Evolutionary conservation across 2,888 invertebrate species (phyloP).

Genomic region (Phortica magna): DNA sequence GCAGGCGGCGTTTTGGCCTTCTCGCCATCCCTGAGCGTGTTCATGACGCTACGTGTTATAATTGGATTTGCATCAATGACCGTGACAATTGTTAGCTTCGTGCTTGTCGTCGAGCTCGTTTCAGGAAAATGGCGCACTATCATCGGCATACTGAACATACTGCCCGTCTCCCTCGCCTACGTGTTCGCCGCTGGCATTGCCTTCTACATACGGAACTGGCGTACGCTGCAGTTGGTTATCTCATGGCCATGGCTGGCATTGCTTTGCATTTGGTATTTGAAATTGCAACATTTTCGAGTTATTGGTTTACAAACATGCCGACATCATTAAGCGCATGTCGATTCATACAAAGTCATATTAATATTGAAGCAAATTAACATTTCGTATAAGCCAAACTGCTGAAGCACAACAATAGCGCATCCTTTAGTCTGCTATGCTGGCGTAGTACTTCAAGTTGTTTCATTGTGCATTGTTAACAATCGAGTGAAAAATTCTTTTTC

Average conservation of each 20-base stretch:
- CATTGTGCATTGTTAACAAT: not conserved
- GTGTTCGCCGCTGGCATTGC: constrained; percentile 82
- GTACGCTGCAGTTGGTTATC: constrained; percentile 79
- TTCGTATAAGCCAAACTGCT: no score
- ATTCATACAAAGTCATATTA: no score
- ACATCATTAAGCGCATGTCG: no score
- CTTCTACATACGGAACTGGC: constrained; percentile 82
- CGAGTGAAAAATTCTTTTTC: not conserved
- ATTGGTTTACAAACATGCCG: not conserved
- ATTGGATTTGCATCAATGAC: constrained; percentile 83
- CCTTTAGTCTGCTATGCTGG: not conserved
- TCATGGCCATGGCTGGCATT: constrained; percentile 81
- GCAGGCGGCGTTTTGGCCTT: constrained; percentile 80
- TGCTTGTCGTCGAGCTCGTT: constrained; percentile 83
- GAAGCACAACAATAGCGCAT: no score
- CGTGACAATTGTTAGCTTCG: constrained; percentile 83
- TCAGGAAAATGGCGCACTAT: constrained; percentile 83
- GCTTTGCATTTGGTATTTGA: constrained; percentile 79
- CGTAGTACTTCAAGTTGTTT: not conserved
- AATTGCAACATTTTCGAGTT: not conserved
- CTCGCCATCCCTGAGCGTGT: constrained; percentile 81
- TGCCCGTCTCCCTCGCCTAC: constrained; percentile 82
- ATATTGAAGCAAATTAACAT: no score
- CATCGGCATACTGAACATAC: constrained; percentile 82
- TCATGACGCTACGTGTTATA: constrained; percentile 80